Conservation (phyloP, 2,797 vertebrate species). For the Sebastes hubbsi region DNA sequence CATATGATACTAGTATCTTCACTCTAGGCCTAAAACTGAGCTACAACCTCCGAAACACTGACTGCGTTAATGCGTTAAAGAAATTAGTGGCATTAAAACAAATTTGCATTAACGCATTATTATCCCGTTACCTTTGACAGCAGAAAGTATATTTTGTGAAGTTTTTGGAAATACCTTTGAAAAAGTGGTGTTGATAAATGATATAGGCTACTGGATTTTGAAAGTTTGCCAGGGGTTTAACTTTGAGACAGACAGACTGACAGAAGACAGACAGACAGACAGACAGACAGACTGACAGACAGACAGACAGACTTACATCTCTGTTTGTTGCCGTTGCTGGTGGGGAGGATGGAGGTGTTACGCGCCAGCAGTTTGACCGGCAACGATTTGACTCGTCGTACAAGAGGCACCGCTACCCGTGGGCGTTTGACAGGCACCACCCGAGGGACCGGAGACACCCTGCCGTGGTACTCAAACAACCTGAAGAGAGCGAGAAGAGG, state of each 20-base stretch:
- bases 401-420: conserved; percentile 87
- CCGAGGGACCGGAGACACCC: conserved; percentile 88
- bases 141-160: background rate
- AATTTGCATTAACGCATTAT: too few species aligned
- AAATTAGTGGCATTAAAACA: too few species aligned
- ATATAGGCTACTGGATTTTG: background rate
- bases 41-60: too few species aligned
- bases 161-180: background rate
- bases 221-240: background rate
- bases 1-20: too few species aligned
- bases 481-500: conserved; percentile 62
- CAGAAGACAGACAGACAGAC: too few species aligned
- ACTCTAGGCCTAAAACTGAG: too few species aligned
- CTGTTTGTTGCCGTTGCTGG: conserved; percentile 84
- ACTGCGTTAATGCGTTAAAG: too few species aligned
- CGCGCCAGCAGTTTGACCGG: conserved; percentile 89
- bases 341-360: conserved; percentile 80
- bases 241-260: background rate
- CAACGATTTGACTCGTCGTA: conserved; percentile 89
- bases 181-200: too few species aligned
- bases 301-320: conserved; percentile 82
- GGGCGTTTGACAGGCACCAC: conserved; percentile 90
- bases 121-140: too few species aligned
- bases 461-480: conserved; percentile 90
- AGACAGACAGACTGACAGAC: background rate